Conservation (phyloP, 2,888 invertebrate genomes). For the Agriopis aurantiaria region DNA sequence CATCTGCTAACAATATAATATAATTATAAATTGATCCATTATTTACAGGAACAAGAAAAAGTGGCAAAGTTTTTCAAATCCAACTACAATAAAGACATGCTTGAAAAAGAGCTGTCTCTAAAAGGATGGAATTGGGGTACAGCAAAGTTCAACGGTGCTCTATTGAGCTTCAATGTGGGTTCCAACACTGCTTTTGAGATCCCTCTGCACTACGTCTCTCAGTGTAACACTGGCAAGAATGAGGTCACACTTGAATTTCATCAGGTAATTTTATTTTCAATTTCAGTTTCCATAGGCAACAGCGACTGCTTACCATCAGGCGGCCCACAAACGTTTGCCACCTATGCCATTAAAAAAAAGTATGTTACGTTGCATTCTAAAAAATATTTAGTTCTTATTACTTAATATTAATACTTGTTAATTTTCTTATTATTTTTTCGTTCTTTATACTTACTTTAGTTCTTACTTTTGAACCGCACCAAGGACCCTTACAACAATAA, state of each 20-base stretch:
- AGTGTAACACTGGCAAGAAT: constrained; percentile 98
- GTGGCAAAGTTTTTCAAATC: constrained; percentile 95
- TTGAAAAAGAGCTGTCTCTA: constrained; percentile 96
- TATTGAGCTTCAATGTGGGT: constrained; percentile 94
- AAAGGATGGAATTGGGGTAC: constrained; percentile 99
- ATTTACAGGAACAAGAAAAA: constrained; percentile 94
- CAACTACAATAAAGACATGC: constrained; percentile 94
- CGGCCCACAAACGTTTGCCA: no score
- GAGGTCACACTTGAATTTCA: constrained; percentile 99
- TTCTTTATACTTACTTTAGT: no score
- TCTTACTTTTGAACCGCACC: no score
- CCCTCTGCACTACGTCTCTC: constrained; percentile 97
- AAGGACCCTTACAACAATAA: no score
- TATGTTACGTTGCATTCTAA: no score
- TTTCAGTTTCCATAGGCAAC: no score
- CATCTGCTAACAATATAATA: no score
- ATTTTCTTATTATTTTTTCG: no score
- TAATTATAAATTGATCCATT: constrained; percentile 1
- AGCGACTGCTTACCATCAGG: no score
- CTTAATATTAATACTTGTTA: no score
- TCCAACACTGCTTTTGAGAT: constrained; percentile 97
- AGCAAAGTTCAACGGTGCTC: constrained; percentile 96
- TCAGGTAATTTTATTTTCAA: constrained; percentile 86
- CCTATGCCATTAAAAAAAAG: no score
- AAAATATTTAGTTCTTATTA: no score